phyloP scores from a whole-genome alignment of 2,888 invertebrate genomes.

The Drosophila macrospina region DNA sequence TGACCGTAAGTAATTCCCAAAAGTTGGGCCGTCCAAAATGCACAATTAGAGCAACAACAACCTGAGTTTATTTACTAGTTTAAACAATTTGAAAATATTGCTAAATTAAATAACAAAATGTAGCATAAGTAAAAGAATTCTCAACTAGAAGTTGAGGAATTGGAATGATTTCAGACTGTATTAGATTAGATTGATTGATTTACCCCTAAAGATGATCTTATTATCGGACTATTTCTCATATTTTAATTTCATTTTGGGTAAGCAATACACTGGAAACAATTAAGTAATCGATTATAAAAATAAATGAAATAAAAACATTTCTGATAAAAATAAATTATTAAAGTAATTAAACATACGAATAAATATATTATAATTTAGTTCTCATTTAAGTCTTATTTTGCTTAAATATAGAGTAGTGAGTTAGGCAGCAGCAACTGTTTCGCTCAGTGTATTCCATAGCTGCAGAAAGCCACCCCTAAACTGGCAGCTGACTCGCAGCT shows the following conservation, averaged over 20 bases:
- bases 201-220: conserved; percentile 15
- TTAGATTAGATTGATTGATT: conserved; percentile 17
- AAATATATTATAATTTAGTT: neutral
- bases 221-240: conserved; percentile 16
- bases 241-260: neutral
- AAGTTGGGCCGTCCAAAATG: conserved; percentile 6
- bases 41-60: neutral
- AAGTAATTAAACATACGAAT: neutral
- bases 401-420: neutral
- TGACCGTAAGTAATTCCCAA: conserved; percentile 59
- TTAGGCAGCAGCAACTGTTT: conserved; percentile 2
- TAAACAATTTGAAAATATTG: neutral
- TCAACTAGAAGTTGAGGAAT: neutral
- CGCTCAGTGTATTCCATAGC: conserved; percentile 30
- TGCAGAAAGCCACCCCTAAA: conserved; percentile 62
- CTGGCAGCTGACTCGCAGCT: conserved; percentile 28
- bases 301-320: no score
- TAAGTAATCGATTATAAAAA: neutral
- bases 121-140: neutral
- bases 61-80: neutral
- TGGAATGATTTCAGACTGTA: neutral
- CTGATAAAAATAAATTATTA: neutral
- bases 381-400: neutral
- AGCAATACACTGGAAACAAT: conserved; percentile 8
- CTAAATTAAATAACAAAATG: neutral